Base-by-base conservation (phyloP, 2,888 invertebrate genomes). In the Atherix ibis region DNA sequence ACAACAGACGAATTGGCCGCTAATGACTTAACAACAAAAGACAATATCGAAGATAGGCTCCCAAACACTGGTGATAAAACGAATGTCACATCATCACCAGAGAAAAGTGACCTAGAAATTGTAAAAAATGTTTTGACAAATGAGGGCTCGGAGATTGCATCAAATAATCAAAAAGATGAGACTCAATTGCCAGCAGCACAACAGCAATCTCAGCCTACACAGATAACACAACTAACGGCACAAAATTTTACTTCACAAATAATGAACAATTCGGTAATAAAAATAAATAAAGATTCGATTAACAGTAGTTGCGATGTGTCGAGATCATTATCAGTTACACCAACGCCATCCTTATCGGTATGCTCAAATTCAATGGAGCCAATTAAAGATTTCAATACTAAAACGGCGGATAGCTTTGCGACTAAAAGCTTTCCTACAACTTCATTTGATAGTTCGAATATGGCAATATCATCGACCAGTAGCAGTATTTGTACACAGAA, bases 191-290 rank as follows among this genome's bases (percentile, higher is more conserved):
- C 18, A 35, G 10, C 5, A 22, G 16, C 16, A 3, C 10, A n/a
- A 8, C 31, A 9, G 10, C 30, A 4, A 6, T 22, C 8, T 22
- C 27, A 25, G 9, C 17, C n/a, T n/a, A n/a, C 15, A 16, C 14
- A 29, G 8, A 27, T 14, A 12, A 6, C n/a, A 27, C 27, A 27
- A 27, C 30, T 18, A 9, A 17, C 18, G 10, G 6, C 28, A 14
- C 34, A 27, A 28, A 28, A 19, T 14, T 22, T 32, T 24, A n/a
- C n/a, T n/a, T n/a, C n/a, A n/a, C n/a, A n/a, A n/a, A n/a, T n/a
- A n/a, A n/a, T n/a, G n/a, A n/a, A n/a, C n/a, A n/a, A n/a, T n/a
- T 31, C 34, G 12, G 38, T 35, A 4, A 35, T 38, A 12, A 38
- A 32, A 32, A 26, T 38, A 9, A 38, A 38, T 22, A 34, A 33